Base-by-base conservation (phyloP, 2,888 invertebrate species). In the Cheilosia grossa region DNA sequence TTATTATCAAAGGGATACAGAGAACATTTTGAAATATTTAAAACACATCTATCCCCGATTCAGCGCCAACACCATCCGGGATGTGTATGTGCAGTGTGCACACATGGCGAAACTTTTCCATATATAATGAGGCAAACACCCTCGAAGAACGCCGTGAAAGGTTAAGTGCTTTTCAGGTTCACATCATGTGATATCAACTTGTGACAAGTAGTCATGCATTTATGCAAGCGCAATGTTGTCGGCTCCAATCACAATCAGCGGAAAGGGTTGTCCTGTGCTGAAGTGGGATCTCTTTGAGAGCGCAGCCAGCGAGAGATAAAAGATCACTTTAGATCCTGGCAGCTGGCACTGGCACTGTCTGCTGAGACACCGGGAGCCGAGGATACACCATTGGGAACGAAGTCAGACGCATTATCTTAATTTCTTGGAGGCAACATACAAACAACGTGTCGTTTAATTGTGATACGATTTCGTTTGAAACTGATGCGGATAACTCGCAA, bases 81-180 rank as follows among this genome's bases (percentile, higher is more conserved):
- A 64, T 30, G 13, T 66, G 44, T 33, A 40, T 21, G 21, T 58
- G 30, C 21, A 21, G 21, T 27, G 37, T 19, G 17, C 33, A 69
- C 53, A 27, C 30, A 54, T 61, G 78, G 67, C 21, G 64, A 78
- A 69, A 63, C 63, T 64, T 69, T 63, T 83, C 27, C 69, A 83
- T 74, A 79, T 74, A 83, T 79, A 74, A 83, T 83, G 82, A 83
- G 79, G 58, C 79, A 79, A 63, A 64, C 67, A 73, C 24, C 54
- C 53, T 42, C 42, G 15, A 78, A 58, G 27, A 40, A 17, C 66
- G 53, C 44, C 72, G 49, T 74, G 67, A 75, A 75, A 85, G 81
- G 83, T 85, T 85, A 85, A 85, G 83, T 81, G 83, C 80, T 85
- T 85, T 85, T 85, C 75, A 70, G 83, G 83, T 85, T 85, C 83